Conservation (phyloP, 2,888 invertebrate species). For the Hirudinaria manillensis region DNA sequence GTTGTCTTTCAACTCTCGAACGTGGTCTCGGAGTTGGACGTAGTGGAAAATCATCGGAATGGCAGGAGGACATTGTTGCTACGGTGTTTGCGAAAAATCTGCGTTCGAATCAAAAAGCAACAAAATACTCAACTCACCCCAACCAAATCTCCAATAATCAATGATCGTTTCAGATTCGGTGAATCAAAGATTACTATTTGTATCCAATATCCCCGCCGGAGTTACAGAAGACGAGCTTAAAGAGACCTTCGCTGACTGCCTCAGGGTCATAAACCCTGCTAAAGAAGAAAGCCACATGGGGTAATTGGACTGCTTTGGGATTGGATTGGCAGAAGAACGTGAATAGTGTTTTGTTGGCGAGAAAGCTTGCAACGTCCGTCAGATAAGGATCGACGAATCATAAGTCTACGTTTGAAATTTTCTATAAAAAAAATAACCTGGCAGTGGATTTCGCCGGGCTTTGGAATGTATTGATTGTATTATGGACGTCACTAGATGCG, state of each 20-base stretch:
- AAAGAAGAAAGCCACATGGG: slow-evolving; percentile 18
- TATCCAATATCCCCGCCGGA: slow-evolving; percentile 29
- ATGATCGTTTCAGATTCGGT: slow-evolving; percentile 29
- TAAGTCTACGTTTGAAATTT: too few relatives aligned
- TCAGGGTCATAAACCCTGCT: slow-evolving; percentile 29
- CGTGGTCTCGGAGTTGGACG: too few relatives aligned
- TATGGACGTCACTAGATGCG: too few relatives aligned
- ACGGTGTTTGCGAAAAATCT: slow-evolving; percentile 11
- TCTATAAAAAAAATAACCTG: too few relatives aligned
- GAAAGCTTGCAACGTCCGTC: too few relatives aligned
- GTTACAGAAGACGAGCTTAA: slow-evolving; percentile 24
- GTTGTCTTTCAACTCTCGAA: too few relatives aligned
- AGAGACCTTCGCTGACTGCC: slow-evolving; percentile 20
- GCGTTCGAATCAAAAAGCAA: not conserved
- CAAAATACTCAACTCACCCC: not conserved
- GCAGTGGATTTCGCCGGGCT: too few relatives aligned
- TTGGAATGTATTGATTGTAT: too few relatives aligned
- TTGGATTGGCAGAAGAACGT: too few relatives aligned
- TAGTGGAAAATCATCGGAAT: not conserved
- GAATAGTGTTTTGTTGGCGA: too few relatives aligned
- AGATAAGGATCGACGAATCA: too few relatives aligned
- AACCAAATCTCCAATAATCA: slow-evolving; percentile 4
- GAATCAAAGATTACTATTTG: slow-evolving; percentile 27
- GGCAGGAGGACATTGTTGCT: too few relatives aligned
- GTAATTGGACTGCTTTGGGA: not conserved